Percentiles rank a stretch among this genome's conserved stretches.
Evolutionary conservation across 2,113 vertebrate species (phyloP).

Genomic region (Microcebus jonahi): DNA sequence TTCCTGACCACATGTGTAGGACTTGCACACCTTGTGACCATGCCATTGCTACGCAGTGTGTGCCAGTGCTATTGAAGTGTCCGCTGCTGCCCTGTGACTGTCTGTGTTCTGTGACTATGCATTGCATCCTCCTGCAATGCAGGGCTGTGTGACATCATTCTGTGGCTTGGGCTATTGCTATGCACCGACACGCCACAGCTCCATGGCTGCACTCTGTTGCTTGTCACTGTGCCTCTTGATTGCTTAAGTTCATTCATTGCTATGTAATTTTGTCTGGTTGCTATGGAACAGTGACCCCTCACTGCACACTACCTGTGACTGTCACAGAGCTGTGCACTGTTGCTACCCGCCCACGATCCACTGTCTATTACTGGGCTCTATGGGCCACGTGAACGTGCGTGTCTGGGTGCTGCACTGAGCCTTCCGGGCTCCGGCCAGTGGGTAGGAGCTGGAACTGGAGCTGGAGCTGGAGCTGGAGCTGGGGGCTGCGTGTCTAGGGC

Average conservation of each 20-base stretch:
- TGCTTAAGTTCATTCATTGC: not conserved
- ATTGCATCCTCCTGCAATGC: rapidly evolving
- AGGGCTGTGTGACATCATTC: too few relatives aligned
- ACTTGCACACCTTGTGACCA: not conserved
- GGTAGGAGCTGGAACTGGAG: not conserved
- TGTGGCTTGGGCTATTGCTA: not conserved
- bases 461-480: not conserved
- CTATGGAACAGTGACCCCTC: conserved; percentile 40
- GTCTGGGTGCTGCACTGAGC: not conserved
- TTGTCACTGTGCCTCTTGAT: not conserved
- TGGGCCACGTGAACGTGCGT: not conserved
- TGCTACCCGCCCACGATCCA: not conserved
- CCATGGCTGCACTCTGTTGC: not conserved
- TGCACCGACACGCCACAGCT: not conserved
- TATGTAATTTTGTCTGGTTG: conserved; percentile 60
- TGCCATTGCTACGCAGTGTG: not conserved
- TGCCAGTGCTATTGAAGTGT: not conserved
- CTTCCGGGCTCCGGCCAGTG: not conserved
- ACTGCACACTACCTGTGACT: not conserved
- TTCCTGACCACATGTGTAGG: not conserved
- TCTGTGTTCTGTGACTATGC: not conserved
- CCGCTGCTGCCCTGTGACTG: too few relatives aligned
- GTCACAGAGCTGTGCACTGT: not conserved
- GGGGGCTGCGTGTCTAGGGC: not conserved
- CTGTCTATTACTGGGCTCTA: not conserved